A percentile compares a stretch with the other conserved stretches of the same genome.
Evolutionary conservation across 2,113 vertebrate species (phyloP).

Genomic region (Mustela nigripes): DNA sequence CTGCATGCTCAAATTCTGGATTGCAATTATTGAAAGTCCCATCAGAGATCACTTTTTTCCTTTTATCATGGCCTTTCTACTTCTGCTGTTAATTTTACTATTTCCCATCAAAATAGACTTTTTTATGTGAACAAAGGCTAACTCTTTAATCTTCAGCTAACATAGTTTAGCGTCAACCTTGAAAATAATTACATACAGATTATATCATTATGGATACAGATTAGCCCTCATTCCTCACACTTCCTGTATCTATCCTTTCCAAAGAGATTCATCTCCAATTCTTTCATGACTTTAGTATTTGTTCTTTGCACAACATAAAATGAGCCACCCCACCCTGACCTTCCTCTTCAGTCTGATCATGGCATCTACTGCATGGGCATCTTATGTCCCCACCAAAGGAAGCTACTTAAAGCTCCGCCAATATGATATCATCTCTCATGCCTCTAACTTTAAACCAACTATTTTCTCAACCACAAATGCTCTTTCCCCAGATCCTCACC

Average conservation of each 20-base stretch:
- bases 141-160: conserved; percentile 27
- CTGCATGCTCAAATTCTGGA: conserved; percentile 43
- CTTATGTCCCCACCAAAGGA: background rate
- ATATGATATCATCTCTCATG: background rate
- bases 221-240: background rate
- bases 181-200: background rate
- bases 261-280: conserved; percentile 9
- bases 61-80: conserved; percentile 33
- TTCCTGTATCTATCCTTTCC: background rate
- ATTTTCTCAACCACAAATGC: background rate
- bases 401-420: background rate
- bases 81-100: conserved; percentile 46
- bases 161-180: background rate
- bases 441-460: background rate
- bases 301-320: conserved; percentile 13
- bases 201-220: conserved; percentile 7
- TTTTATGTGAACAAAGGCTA: conserved; percentile 3
- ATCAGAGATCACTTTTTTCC: conserved; percentile 12
- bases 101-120: background rate
- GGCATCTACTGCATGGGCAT: background rate
- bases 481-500: background rate
- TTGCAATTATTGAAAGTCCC: conserved; percentile 22
- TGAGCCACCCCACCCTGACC: background rate
- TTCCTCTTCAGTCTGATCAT: background rate
- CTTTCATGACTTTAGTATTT: background rate